A percentile compares a stretch with the other conserved stretches of the same genome.
Conservation (phyloP, 2,888 invertebrate species). For the Hydropsyche betteni region DNA sequence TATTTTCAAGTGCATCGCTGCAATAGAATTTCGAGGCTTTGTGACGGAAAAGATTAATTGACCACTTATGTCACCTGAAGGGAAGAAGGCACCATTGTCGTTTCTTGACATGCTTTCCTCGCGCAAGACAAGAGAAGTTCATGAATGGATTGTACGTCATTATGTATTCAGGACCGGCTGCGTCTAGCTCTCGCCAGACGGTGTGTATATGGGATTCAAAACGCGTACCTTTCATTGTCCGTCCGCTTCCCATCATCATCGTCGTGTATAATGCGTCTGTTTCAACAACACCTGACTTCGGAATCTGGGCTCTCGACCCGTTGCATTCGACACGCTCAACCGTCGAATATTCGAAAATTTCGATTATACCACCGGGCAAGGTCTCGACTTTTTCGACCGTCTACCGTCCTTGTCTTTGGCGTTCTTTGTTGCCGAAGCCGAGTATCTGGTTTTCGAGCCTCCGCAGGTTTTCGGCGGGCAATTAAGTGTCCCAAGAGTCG, state of each 20-base stretch:
- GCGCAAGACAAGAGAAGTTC: not conserved
- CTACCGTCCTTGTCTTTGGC: not conserved
- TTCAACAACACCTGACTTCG: not conserved
- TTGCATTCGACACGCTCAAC: too few species aligned
- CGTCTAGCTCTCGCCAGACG: conserved; percentile 14
- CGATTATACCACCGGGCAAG: too few species aligned
- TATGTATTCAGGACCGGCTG: conserved; percentile 22
- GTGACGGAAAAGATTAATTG: not conserved
- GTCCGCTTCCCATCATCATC: conserved; percentile 14
- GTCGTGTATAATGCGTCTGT: not conserved
- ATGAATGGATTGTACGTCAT: conserved; percentile 26
- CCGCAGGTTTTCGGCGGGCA: conserved; percentile 12
- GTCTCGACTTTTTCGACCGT: too few species aligned
- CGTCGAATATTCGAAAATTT: too few species aligned
- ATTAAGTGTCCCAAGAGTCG: conserved; percentile 1
- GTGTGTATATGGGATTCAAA: conserved; percentile 12
- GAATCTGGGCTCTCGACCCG: too few species aligned
- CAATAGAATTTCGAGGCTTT: not conserved
- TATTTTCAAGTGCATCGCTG: not conserved
- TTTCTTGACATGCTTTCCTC: not conserved
- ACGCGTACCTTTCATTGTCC: conserved; percentile 23
- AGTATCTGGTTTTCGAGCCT: conserved; percentile 12
- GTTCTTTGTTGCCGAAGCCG: not conserved
- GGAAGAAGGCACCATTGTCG: too few species aligned
- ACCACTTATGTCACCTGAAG: too few species aligned